These are phyloP conservation scores for Polypterus bichir DNA, from an alignment of 2,113 vertebrate genomes.

Conservation along the genomic window DNA sequence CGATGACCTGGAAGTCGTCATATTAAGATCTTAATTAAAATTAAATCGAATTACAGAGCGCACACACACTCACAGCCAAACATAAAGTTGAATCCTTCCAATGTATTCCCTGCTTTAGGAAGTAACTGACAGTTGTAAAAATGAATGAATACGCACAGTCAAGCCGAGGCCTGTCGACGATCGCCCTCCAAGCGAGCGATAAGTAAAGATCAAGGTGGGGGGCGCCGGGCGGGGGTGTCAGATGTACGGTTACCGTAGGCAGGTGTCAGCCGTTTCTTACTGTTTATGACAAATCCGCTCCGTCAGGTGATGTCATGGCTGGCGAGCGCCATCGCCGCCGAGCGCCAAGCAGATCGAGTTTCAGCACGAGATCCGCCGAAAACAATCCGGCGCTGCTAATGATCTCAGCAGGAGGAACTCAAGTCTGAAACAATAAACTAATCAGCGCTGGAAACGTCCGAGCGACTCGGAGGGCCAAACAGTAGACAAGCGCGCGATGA, in stretches of 20 bases:
- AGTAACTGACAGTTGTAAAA: too few species aligned
- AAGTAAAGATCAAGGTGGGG: too few species aligned
- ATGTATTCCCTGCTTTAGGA: too few species aligned
- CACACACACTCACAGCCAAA: too few species aligned
- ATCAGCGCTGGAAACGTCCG: conserved; percentile 20
- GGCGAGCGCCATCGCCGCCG: conserved; percentile 39
- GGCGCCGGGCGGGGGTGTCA: too few species aligned
- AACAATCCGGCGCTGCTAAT: conserved; percentile 32
- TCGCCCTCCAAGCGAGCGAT: too few species aligned
- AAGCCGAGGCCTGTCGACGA: too few species aligned
- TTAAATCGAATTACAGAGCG: too few species aligned
- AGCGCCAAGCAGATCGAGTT: conserved; percentile 31
- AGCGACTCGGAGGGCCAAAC: conserved; percentile 16
- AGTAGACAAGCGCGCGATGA: conserved; percentile 14
- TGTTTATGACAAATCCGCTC: conserved; percentile 36
- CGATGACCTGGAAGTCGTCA: too few species aligned
- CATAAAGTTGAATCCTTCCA: too few species aligned
- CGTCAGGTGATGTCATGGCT: conserved; percentile 36
- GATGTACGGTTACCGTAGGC: conserved; percentile 22
- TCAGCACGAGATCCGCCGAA: conserved; percentile 23
- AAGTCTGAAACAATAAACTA: conserved; percentile 30
- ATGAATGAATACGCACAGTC: too few species aligned
- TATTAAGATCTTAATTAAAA: too few species aligned
- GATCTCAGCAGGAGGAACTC: conserved; percentile 35
- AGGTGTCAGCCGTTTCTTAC: conserved; percentile 51